Percentiles rank a stretch among this genome's conserved stretches.
These are phyloP conservation scores for Cataglyphis rosenhaueri DNA, from an alignment of 2,888 invertebrate genomes.

Conservation along the genomic window DNA sequence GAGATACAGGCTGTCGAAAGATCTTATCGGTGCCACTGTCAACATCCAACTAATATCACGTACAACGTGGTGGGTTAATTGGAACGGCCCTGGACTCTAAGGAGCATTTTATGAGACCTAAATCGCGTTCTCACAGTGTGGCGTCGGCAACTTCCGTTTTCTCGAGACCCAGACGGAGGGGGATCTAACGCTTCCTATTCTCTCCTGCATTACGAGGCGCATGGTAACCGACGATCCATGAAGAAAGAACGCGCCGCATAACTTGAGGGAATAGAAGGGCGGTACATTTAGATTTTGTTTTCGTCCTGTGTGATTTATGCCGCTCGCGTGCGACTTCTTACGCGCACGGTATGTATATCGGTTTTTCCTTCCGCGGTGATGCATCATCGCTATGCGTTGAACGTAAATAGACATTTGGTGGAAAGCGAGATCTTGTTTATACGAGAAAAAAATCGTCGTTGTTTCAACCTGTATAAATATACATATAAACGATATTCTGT, in stretches of 20 bases:
- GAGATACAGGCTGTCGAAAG: slow-evolving; percentile 77
- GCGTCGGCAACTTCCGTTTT: slow-evolving; percentile 51
- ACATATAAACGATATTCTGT: background rate
- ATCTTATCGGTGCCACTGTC: slow-evolving; percentile 83
- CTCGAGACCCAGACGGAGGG: background rate
- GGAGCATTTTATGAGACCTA: slow-evolving; percentile 77
- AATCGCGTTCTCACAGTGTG: slow-evolving; percentile 76
- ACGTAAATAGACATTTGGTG: slow-evolving; percentile 46
- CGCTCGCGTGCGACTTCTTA: slow-evolving; percentile 43
- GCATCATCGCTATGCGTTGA: slow-evolving; percentile 38
- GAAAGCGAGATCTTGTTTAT: slow-evolving; percentile 35
- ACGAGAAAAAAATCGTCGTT: background rate
- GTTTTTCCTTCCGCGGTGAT: slow-evolving; percentile 33
- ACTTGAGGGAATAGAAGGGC: slow-evolving; percentile 56
- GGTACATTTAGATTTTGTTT: slow-evolving; percentile 51
- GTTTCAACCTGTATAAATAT: slow-evolving; percentile 5
- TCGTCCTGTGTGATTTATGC: slow-evolving; percentile 49
- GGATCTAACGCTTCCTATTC: slow-evolving; percentile 28
- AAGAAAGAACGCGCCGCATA: slow-evolving; percentile 30
- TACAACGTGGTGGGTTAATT: slow-evolving; percentile 83
- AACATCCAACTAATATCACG: slow-evolving; percentile 84
- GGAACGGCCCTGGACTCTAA: slow-evolving; percentile 77
- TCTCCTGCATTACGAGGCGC: slow-evolving; percentile 16
- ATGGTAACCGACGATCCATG: slow-evolving; percentile 45
- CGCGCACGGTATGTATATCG: slow-evolving; percentile 28